These are phyloP conservation scores for Melipona bicolor DNA, from an alignment of 2,888 invertebrate species.

Conservation along the genomic window DNA sequence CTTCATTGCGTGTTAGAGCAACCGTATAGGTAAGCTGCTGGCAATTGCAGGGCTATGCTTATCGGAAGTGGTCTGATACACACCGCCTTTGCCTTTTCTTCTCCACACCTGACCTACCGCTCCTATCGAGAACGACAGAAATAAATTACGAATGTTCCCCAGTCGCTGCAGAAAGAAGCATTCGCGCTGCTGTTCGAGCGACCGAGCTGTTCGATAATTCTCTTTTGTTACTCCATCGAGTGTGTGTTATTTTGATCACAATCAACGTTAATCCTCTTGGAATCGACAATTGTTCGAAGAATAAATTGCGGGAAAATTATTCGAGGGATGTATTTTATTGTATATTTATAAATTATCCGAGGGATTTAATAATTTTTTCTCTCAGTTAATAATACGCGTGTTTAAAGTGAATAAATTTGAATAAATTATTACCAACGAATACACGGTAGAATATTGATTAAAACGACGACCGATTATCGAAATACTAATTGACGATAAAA, in stretches of 20 bases:
- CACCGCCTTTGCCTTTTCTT: slow-evolving; percentile 64
- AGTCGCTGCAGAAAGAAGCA: slow-evolving; percentile 5
- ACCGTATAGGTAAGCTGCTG: slow-evolving; percentile 46
- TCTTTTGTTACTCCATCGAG: background rate
- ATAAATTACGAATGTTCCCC: slow-evolving; percentile 26
- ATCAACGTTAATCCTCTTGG: background rate
- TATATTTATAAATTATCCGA: too few species aligned
- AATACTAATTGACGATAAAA: background rate
- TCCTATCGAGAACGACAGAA: slow-evolving; percentile 12
- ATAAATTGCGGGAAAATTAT: too few species aligned
- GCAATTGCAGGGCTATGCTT: slow-evolving; percentile 57
- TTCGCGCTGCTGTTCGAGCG: background rate
- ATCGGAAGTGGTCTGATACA: slow-evolving; percentile 60
- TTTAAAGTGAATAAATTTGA: too few species aligned
- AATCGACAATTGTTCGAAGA: background rate
- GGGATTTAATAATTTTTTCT: too few species aligned
- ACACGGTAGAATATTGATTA: background rate
- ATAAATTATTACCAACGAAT: background rate
- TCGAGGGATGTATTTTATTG: too few species aligned
- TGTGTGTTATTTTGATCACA: background rate
- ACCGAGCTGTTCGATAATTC: background rate
- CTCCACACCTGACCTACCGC: slow-evolving; percentile 34
- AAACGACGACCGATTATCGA: background rate
- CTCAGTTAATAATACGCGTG: too few species aligned
- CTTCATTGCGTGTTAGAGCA: slow-evolving; percentile 66